Evolutionary conservation across 2,797 vertebrate species (phyloP).

Genomic region (Pipistrellus pygmaeus): DNA sequence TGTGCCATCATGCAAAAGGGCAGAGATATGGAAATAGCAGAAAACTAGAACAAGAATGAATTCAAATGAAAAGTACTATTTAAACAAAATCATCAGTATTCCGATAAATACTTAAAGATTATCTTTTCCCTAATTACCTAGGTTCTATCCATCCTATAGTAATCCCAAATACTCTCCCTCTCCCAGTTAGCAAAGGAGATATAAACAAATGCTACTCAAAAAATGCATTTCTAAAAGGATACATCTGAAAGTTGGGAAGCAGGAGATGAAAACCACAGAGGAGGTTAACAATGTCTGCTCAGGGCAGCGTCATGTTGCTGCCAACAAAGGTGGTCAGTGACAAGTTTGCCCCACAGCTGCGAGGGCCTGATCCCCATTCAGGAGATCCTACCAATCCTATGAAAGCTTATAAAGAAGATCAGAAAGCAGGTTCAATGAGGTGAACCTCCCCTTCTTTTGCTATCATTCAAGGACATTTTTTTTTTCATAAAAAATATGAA

Average conservation of each 20-base stretch:
- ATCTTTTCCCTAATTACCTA: conserved; percentile 29
- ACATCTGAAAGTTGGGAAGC: background rate
- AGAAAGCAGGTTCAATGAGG: conserved; percentile 30
- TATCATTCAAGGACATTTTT: conserved; percentile 19
- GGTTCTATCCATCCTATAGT: background rate
- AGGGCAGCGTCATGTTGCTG: background rate
- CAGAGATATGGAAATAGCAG: background rate
- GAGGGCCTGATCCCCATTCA: conserved; percentile 26
- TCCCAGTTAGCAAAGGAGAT: conserved; percentile 38
- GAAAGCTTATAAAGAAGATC: conserved; percentile 29
- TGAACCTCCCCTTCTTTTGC: conserved; percentile 14
- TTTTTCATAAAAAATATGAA: background rate
- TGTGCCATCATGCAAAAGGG: background rate
- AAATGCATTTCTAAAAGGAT: conserved; percentile 43
- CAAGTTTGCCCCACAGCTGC: conserved; percentile 18
- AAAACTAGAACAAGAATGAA: conserved; percentile 52
- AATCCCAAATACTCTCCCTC: conserved; percentile 40
- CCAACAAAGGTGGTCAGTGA: conserved; percentile 42
- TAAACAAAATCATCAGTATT: conserved; percentile 47
- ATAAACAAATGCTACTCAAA: conserved; percentile 65
- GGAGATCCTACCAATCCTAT: conserved; percentile 31
- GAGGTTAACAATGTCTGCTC: background rate
- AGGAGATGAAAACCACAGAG: conserved; percentile 24
- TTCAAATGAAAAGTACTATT: conserved; percentile 47
- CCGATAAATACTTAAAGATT: conserved; percentile 50